Percentiles rank a stretch among this genome's conserved stretches.
phyloP scores from a whole-genome alignment of 2,797 vertebrate species.

The Microhierax caerulescens region DNA sequence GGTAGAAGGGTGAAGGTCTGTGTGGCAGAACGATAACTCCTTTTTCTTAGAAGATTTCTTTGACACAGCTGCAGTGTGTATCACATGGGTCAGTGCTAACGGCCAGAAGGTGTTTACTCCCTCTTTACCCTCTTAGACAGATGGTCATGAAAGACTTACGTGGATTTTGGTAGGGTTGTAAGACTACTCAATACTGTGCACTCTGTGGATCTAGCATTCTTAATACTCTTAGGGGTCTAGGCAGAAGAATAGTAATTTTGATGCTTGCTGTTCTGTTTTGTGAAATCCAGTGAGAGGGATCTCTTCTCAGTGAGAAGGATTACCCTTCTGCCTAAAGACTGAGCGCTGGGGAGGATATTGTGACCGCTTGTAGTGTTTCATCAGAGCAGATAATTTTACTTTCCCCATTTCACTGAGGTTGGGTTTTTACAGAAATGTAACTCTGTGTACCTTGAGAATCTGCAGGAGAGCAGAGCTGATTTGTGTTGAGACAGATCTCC shows the following conservation, averaged over 20 bases:
- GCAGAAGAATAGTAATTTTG: not conserved
- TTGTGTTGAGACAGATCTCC: conserved; percentile 63
- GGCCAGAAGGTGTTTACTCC: not conserved
- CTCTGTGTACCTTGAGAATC: conserved; percentile 42
- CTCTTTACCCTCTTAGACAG: not conserved
- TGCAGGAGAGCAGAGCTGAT: conserved; percentile 47
- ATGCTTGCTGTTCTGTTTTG: not conserved
- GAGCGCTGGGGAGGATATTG: not conserved
- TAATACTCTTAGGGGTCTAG: not conserved
- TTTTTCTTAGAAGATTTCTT: not conserved
- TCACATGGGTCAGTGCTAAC: not conserved
- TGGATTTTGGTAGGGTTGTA: not conserved
- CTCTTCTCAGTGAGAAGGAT: too few relatives aligned
- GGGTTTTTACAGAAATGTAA: conserved; percentile 28
- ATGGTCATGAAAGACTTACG: not conserved
- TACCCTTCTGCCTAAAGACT: not conserved
- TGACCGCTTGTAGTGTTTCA: conserved; percentile 3
- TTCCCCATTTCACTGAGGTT: not conserved
- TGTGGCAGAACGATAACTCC: not conserved
- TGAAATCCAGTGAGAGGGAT: not conserved
- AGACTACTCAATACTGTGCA: not conserved
- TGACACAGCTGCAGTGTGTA: not conserved
- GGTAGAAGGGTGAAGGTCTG: not conserved
- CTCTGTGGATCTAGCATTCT: not conserved
- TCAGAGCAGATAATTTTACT: conserved; percentile 3